Percentiles rank a stretch among this genome's conserved stretches.
These are phyloP conservation scores for Sinocyclocheilus maitianheensis DNA, from an alignment of 2,113 vertebrate species.

Conservation along the genomic window DNA sequence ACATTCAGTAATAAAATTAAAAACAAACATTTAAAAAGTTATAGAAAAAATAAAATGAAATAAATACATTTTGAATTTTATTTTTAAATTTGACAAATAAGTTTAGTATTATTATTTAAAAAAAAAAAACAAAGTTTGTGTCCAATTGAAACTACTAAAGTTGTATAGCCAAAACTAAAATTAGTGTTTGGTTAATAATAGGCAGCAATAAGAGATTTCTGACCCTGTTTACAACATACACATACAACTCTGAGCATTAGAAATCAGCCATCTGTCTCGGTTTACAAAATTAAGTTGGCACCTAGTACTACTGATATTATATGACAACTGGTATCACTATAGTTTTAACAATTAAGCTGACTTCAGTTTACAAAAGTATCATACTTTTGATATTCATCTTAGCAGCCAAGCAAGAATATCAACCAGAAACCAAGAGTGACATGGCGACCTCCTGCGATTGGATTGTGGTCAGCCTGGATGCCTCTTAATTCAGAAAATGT, in stretches of 20 bases:
- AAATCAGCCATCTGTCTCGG: not conserved
- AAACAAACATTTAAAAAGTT: not conserved
- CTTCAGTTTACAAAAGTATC: not conserved
- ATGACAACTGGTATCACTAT: not conserved
- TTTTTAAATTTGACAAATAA: too few species aligned
- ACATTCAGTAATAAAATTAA: not conserved
- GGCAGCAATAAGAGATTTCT: not conserved
- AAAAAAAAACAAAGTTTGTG: too few species aligned
- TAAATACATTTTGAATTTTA: too few species aligned
- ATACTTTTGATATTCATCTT: not conserved
- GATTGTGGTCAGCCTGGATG: not conserved
- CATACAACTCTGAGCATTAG: not conserved
- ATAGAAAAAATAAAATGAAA: too few species aligned
- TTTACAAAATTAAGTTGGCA: not conserved
- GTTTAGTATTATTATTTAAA: too few species aligned
- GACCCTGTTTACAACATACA: not conserved
- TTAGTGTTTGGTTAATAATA: not conserved
- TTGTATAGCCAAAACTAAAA: not conserved
- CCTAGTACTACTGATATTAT: not conserved
- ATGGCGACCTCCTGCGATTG: not conserved
- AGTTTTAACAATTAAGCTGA: not conserved
- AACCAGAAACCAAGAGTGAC: too few species aligned
- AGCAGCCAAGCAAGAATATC: not conserved
- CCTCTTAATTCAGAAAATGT: not conserved
- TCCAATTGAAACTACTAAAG: not conserved